Base-by-base conservation (phyloP, 2,113 vertebrate species). In the Mirounga angustirostris region DNA sequence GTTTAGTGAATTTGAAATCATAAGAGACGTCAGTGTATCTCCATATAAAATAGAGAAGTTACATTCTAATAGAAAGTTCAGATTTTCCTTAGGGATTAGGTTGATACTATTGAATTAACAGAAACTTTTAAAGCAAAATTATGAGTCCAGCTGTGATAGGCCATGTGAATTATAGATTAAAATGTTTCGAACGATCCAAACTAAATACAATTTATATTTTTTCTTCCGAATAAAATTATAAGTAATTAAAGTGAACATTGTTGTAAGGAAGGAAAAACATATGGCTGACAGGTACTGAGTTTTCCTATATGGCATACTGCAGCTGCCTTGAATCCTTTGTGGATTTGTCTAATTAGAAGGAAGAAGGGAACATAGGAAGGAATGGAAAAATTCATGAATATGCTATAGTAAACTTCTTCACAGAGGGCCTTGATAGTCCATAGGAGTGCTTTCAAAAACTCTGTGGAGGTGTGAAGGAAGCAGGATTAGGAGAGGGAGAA, bases 131-230 rank as follows among this genome's bases (percentile, higher is more conserved):
- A 74, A 86, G 65, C 69, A 65, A 89, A 92, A 73, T 92, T 91
- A 8, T 80, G 56, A 50, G 46, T 85, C 63, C 9, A 54, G 15
- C 19, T 73, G 16, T 46, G 7, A 65, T 26, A 93, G 58, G 81
- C 2, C 4, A 76, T 69, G 16, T n/a, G 22, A 76, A 43, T 90
- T 93, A 69, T 2, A 63, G 54, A 22, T 65, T 71, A 82, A 79
- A 87, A 89, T 95, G 74, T 56, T 95, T 76, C 54, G n/a, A 96
- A 97, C 85, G 14, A 58, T 56, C 12, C 91, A 74, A 74, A 81
- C n/a, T 76, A 85, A 89, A 74, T 54, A 71, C 11, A 87, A 56
- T 63, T 90, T 89, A 7, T 46, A n/a, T 65, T 67, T 78, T 71
- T 74, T 59, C 59, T 71, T 71, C n/a, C 76, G 28, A 61, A 88